Percentiles rank a stretch among this genome's conserved stretches.
These are phyloP conservation scores for Acyrthosiphon pisum DNA, from an alignment of 1,140 invertebrate species.

Conservation along the genomic window DNA sequence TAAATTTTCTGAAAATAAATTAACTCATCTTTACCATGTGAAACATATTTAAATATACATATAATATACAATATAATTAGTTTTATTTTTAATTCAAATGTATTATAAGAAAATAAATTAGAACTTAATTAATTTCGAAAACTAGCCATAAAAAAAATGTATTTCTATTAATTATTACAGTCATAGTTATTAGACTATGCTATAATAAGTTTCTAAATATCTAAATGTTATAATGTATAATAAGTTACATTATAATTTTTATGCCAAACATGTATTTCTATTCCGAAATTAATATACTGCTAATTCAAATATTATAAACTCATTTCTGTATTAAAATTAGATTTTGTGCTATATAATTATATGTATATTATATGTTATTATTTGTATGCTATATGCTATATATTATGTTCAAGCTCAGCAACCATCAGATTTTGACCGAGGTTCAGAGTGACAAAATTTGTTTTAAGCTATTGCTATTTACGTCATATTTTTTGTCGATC, in stretches of 20 bases:
- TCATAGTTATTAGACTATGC: background rate
- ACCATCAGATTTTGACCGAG: background rate
- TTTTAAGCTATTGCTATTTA: slow-evolving; percentile 34
- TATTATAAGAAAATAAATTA: background rate
- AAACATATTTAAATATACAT: background rate
- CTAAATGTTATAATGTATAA: background rate
- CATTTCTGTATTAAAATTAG: background rate
- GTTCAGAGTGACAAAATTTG: background rate
- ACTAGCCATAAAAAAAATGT: background rate
- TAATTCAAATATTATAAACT: background rate
- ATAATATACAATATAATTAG: too few species aligned
- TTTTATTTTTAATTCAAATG: background rate
- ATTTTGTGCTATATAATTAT: background rate
- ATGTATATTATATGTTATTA: background rate
- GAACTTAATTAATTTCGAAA: background rate
- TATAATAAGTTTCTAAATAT: background rate
- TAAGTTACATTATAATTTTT: background rate
- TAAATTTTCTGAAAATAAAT: background rate
- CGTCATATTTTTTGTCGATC: background rate
- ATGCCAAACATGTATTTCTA: background rate
- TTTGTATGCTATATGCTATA: too few species aligned
- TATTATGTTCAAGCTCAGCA: background rate
- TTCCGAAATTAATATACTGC: background rate
- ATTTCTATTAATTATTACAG: background rate
- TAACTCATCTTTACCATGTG: background rate